phyloP scores from a whole-genome alignment of 2,113 vertebrate genomes.

The Macquaria australasica region DNA sequence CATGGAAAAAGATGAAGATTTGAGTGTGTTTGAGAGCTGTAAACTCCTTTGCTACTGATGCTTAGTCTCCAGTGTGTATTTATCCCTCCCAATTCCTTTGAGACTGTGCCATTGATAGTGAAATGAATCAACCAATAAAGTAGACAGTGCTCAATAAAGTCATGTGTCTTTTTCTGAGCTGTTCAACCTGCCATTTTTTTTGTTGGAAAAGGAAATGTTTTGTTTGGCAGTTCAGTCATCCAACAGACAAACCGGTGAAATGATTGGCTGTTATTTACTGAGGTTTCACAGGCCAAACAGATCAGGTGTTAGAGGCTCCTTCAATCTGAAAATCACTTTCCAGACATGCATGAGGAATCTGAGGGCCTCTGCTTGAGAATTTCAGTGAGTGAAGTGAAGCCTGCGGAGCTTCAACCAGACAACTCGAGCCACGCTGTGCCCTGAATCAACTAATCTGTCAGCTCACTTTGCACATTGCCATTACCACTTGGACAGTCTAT shows the following conservation, averaged over 20 bases:
- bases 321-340: conserved; percentile 13
- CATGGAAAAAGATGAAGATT: background rate
- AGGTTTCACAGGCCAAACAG: background rate
- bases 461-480: conserved; percentile 34
- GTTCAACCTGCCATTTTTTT: background rate
- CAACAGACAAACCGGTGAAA: background rate
- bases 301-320: background rate
- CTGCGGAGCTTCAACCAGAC: conserved; percentile 17
- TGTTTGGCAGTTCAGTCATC: background rate
- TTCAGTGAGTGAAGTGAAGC: conserved; percentile 25
- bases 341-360: background rate
- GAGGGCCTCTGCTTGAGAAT: conserved; percentile 5
- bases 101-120: conserved; percentile 27
- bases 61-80: conserved; percentile 39
- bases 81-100: conserved; percentile 28
- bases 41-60: conserved; percentile 6
- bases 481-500: conserved; percentile 13
- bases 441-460: conserved; percentile 44
- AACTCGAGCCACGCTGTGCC: conserved; percentile 23
- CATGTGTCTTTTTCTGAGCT: conserved; percentile 25
- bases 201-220: background rate
- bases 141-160: conserved; percentile 17
- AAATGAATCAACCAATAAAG: conserved; percentile 63
- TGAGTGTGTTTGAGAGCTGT: conserved; percentile 17
- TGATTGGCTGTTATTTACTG: background rate